These are phyloP conservation scores for Drosophila prostipennis DNA, from an alignment of 2,888 invertebrate species.

Conservation along the genomic window DNA sequence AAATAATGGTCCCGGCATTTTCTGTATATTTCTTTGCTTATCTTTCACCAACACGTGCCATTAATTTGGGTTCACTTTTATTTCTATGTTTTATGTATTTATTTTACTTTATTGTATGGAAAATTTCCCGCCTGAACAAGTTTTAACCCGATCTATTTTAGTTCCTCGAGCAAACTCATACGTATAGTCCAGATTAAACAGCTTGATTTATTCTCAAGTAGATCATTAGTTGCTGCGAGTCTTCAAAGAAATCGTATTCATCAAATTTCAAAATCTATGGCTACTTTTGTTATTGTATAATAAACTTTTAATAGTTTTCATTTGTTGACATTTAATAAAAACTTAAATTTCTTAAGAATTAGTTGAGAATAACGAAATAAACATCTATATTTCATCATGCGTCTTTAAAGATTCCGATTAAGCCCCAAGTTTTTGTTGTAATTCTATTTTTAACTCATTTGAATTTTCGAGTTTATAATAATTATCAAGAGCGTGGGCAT, in stretches of 20 bases:
- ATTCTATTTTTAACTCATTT: too few species aligned
- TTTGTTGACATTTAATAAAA: not conserved
- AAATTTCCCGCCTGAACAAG: slow-evolving; percentile 11
- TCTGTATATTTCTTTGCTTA: slow-evolving; percentile 24
- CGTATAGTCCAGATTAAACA: slow-evolving; percentile 4
- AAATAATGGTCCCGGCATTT: slow-evolving; percentile 38
- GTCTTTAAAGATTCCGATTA: not conserved
- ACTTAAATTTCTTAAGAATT: not conserved
- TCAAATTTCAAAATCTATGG: not conserved
- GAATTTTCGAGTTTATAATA: too few species aligned
- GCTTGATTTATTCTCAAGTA: slow-evolving; percentile 12
- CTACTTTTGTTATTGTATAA: not conserved
- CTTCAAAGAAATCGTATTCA: not conserved
- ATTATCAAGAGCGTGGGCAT: too few species aligned
- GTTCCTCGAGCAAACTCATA: not conserved
- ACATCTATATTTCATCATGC: not conserved
- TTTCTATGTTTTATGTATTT: slow-evolving; percentile 11
- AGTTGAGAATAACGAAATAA: not conserved
- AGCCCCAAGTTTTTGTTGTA: not conserved
- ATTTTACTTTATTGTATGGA: slow-evolving; percentile 25
- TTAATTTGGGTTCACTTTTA: slow-evolving; percentile 47
- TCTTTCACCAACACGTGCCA: slow-evolving; percentile 58
- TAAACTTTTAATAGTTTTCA: not conserved
- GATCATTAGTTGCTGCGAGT: not conserved
- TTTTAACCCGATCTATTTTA: slow-evolving; percentile 5